These are phyloP conservation scores for Eulemur rufifrons DNA, from an alignment of 2,113 vertebrate species.

Conservation along the genomic window DNA sequence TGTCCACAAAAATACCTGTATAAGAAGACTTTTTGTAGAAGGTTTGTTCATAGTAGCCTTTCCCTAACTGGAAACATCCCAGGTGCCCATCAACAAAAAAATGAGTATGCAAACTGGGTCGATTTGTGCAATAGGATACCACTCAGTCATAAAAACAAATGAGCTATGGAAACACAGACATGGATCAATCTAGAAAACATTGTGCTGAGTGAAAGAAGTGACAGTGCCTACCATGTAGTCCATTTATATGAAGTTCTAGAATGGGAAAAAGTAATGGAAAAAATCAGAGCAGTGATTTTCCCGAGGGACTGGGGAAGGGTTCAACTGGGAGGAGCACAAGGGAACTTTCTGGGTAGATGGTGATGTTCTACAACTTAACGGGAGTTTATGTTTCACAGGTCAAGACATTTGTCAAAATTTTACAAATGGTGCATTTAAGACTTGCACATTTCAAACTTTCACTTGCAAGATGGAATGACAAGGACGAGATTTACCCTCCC, in stretches of 20 bases:
- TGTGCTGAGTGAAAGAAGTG: not conserved
- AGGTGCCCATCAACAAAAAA: not conserved
- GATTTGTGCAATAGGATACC: not conserved
- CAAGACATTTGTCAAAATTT: not conserved
- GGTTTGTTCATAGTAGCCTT: not conserved
- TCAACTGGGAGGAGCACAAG: not conserved
- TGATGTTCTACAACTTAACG: not conserved
- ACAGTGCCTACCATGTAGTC: rapidly evolving
- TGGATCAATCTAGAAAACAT: not conserved
- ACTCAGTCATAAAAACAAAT: not conserved
- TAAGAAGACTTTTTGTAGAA: not conserved
- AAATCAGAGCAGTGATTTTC: not conserved
- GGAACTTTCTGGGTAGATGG: not conserved
- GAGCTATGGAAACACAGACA: not conserved
- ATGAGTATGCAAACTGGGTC: not conserved
- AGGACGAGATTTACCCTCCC: slow-evolving; percentile 33
- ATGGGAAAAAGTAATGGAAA: not conserved
- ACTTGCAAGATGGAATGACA: not conserved
- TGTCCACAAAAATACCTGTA: not conserved
- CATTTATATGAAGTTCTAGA: not conserved
- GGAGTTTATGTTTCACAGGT: not conserved
- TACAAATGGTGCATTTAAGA: not conserved
- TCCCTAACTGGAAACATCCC: not conserved
- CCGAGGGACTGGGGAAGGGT: not conserved
- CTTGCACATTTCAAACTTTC: not conserved